A percentile compares a stretch with the other conserved stretches of the same genome.
Evolutionary conservation across 2,888 invertebrate species (phyloP).

Genomic region (Thera obeliscata): DNA sequence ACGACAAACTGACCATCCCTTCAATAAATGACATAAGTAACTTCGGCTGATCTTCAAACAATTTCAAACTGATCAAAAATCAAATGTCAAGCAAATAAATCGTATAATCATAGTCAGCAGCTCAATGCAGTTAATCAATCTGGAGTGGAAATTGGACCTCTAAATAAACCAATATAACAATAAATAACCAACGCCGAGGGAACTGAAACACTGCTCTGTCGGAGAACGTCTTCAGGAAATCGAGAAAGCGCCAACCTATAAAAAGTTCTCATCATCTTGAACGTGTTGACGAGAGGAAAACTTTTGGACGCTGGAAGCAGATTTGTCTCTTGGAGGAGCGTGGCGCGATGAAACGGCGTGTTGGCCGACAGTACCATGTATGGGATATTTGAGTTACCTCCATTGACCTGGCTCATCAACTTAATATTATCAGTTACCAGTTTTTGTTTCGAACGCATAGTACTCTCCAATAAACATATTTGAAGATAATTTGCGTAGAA

Average conservation of each 20-base stretch:
- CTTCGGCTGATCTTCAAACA: neutral
- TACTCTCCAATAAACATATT: slow-evolving; percentile 13
- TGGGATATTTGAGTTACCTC: slow-evolving; percentile 14
- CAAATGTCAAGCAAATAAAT: neutral
- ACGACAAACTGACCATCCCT: neutral
- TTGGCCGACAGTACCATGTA: slow-evolving; percentile 4
- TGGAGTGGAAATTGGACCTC: neutral
- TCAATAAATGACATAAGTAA: neutral
- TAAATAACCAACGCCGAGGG: neutral
- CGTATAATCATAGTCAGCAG: neutral
- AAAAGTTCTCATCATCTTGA: neutral
- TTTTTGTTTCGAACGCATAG: slow-evolving; percentile 5
- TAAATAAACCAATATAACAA: neutral
- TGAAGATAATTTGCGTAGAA: too few relatives aligned
- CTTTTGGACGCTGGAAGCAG: neutral
- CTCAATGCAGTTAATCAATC: neutral
- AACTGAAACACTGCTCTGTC: neutral
- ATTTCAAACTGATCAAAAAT: too few relatives aligned
- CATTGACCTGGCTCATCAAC: slow-evolving; percentile 20
- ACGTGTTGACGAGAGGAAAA: neutral
- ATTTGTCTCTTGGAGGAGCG: neutral
- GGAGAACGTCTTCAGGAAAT: neutral
- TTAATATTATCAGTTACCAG: neutral
- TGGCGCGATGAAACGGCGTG: neutral
- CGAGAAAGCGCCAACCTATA: neutral